phyloP scores from a whole-genome alignment of 2,113 vertebrate genomes.

The Atrichornis clamosus region DNA sequence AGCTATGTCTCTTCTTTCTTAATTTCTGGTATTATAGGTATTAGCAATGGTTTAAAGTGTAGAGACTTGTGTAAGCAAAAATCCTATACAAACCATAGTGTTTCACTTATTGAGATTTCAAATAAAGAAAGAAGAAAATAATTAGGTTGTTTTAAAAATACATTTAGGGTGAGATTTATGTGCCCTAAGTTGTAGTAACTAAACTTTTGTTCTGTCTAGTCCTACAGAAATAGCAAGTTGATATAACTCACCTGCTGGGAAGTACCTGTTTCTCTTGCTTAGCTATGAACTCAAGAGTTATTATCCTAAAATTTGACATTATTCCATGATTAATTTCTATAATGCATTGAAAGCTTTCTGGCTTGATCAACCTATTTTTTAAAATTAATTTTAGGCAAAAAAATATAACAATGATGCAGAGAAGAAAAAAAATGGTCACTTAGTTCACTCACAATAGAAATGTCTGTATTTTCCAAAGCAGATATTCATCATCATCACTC shows the following conservation, averaged over 20 bases:
- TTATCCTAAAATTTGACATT: background rate
- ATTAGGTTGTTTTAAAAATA: background rate
- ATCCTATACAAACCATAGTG: background rate
- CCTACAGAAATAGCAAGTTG: background rate
- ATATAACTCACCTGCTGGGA: background rate
- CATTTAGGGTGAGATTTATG: background rate
- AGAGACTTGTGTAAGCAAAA: background rate
- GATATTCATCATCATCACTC: background rate
- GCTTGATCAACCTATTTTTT: background rate
- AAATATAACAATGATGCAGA: background rate
- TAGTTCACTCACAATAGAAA: background rate
- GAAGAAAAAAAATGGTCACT: accelerated
- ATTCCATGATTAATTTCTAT: background rate
- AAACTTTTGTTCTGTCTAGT: background rate
- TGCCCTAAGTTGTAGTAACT: background rate
- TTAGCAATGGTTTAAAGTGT: background rate
- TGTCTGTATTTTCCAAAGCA: background rate
- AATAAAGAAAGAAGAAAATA: background rate
- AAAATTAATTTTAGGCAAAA: background rate
- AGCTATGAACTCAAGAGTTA: background rate
- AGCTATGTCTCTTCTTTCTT: background rate
- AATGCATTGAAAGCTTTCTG: background rate
- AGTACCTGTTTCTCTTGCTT: background rate
- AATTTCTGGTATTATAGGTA: background rate
- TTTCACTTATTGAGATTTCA: background rate